Base-by-base conservation (phyloP, 2,888 invertebrate species). In the Allacma fusca region DNA sequence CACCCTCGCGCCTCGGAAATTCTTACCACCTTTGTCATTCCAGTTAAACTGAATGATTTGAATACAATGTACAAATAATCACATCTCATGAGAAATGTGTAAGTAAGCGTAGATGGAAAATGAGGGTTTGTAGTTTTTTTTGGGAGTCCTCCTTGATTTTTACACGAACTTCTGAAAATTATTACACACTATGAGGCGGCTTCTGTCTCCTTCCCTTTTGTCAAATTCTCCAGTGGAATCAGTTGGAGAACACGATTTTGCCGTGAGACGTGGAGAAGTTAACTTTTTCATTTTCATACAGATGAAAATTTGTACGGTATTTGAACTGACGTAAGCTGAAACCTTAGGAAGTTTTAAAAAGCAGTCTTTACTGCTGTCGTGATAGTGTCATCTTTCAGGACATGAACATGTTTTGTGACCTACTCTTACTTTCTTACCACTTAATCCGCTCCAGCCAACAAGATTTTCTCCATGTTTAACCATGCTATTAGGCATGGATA, bases 381-480 rank as follows among this genome's bases (percentile, higher is more conserved):
- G 50, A n/a, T 50, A 50, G 50, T 50, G 50, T 50, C 50, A 50
- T n/a, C 50, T 50, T 50, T 19, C 9, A 50, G 16, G 50, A 50
- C 50, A n/a, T 50, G n/a, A 19, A n/a, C 50, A 50, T 50, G n/a
- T 50, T 16, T 50, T 50, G 9, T 50, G 62, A 62, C 62, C 62
- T 24, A 62, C 62, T 62, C 23, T 24, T 62, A 4, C 5, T 62
- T 24, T 19, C 9, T 62, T 62, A n/a, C 50, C n/a, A 50, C n/a
- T 50, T n/a, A 19, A 50, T 13, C 50, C 50, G 16, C 2, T 62
- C 4, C 9, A 4, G 26, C n/a, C n/a, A n/a, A 62, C 1, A 16
- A 24, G 2, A 12, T 62, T 23, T 62, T 23, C 62, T 62, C 16
- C 62, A 23, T 62, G 24, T 13, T 62, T 24, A 12, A 23, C 62